These are phyloP conservation scores for Ophiodon elongatus DNA, from an alignment of 2,113 vertebrate species.

Conservation along the genomic window DNA sequence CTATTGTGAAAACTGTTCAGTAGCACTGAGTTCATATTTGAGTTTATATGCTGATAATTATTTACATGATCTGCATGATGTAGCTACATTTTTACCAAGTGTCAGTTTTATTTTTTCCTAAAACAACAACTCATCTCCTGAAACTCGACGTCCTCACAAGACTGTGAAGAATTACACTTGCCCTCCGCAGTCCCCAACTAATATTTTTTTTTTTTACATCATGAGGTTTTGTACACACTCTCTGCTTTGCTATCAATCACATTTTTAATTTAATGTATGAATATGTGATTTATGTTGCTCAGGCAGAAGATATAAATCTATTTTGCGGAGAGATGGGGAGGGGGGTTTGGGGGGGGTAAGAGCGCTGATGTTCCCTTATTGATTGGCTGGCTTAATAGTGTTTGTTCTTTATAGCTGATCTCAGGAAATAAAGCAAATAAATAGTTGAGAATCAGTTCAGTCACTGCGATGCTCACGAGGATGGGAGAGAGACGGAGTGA, in stretches of 20 bases:
- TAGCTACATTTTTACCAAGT: conserved; percentile 2
- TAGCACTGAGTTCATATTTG: conserved; percentile 1
- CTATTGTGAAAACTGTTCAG: conserved; percentile 2
- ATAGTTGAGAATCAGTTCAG: conserved; percentile 80
- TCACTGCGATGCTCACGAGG: conserved; percentile 52
- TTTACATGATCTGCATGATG: conserved; percentile 45
- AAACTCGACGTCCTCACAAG: conserved; percentile 26
- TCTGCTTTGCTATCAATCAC: conserved; percentile 81
- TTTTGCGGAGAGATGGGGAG: conserved; percentile 61
- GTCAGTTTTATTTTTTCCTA: conserved; percentile 28
- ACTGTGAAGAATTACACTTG: conserved; percentile 60
- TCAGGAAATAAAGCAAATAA: conserved; percentile 86
- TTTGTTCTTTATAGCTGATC: conserved; percentile 88
- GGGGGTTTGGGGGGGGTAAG: conserved; percentile 56
- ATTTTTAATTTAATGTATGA: conserved; percentile 87
- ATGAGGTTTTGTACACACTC: conserved; percentile 67
- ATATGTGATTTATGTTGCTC: conserved; percentile 87
- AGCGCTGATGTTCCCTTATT: conserved; percentile 84
- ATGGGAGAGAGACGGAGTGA: conserved; percentile 52
- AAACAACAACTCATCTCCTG: conserved; percentile 31
- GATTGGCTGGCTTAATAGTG: conserved; percentile 87
- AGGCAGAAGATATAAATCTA: conserved; percentile 84
- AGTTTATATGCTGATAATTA: conserved; percentile 5
- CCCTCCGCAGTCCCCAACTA: conserved; percentile 62
- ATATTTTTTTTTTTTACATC: conserved; percentile 73